Evolutionary conservation across 35 echinoderm and acorn worm species (phyloP).

Genomic region (Heliocidaris tuberculata): DNA sequence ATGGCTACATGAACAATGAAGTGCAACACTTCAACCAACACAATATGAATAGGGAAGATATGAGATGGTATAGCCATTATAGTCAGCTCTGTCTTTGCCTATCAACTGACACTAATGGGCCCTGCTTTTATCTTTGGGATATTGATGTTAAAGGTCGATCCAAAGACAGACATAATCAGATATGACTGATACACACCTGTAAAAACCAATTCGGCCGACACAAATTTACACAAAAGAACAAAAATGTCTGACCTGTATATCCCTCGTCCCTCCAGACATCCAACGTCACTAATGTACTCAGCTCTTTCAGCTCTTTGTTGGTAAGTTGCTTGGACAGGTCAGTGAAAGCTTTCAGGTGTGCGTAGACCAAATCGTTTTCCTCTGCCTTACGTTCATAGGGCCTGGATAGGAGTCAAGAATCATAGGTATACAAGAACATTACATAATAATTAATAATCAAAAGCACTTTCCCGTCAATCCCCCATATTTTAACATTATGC

Average conservation of each 20-base stretch:
- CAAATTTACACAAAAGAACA: too few relatives aligned
- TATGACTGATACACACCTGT: too few relatives aligned
- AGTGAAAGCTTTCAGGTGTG: constrained; percentile 87
- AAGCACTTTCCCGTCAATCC: neutral
- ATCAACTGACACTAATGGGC: too few relatives aligned
- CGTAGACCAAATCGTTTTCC: constrained; percentile 74
- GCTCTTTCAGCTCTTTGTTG: constrained; percentile 88
- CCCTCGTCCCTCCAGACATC: constrained; percentile 95
- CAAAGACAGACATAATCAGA: too few relatives aligned
- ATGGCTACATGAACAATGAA: too few relatives aligned
- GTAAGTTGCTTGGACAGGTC: constrained; percentile 78
- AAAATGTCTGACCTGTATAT: constrained; percentile 79
- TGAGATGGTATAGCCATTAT: too few relatives aligned
- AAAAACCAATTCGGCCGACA: too few relatives aligned
- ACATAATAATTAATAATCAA: neutral
- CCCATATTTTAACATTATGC: neutral
- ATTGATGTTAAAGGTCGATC: too few relatives aligned
- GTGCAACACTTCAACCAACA: too few relatives aligned
- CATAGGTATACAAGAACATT: neutral
- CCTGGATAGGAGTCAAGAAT: constrained; percentile 27
- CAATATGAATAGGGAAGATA: too few relatives aligned
- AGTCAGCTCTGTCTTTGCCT: too few relatives aligned
- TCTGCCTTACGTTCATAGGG: constrained; percentile 94
- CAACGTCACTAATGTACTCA: constrained; percentile 73
- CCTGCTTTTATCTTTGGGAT: too few relatives aligned